phyloP scores from a whole-genome alignment of 2,113 vertebrate species.

The Archocentrus centrarchus region DNA sequence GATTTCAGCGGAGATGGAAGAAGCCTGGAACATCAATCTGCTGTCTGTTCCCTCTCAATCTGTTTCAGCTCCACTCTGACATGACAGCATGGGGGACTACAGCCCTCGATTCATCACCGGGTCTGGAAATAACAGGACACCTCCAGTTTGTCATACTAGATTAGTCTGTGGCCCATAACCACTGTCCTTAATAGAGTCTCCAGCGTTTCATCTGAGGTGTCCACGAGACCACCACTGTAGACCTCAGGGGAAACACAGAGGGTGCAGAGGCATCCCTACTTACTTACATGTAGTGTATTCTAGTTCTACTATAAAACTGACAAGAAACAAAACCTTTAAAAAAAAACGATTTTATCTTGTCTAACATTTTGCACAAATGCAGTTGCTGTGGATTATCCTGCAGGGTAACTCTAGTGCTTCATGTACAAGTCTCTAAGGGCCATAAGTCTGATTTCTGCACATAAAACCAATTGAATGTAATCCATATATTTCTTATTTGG shows the following conservation, averaged over 20 bases:
- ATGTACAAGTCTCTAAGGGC: slow-evolving; percentile 28
- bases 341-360: neutral
- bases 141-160: slow-evolving; percentile 84
- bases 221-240: slow-evolving; percentile 76
- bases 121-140: slow-evolving; percentile 83
- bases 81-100: slow-evolving; percentile 79
- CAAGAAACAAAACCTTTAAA: neutral
- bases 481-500: slow-evolving; percentile 80
- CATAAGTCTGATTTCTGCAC: slow-evolving; percentile 44
- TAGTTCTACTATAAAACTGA: neutral
- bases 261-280: slow-evolving; percentile 52
- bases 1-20: slow-evolving; percentile 73
- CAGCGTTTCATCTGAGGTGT: slow-evolving; percentile 72
- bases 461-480: slow-evolving; percentile 78
- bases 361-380: slow-evolving; percentile 7
- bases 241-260: slow-evolving; percentile 59
- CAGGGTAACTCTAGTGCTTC: slow-evolving; percentile 30
- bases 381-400: neutral
- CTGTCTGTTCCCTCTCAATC: slow-evolving; percentile 78
- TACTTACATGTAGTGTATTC: slow-evolving; percentile 33
- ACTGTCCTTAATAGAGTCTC: slow-evolving; percentile 82
- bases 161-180: slow-evolving; percentile 84
- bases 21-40: slow-evolving; percentile 76
- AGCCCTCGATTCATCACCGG: slow-evolving; percentile 80
- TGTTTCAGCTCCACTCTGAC: slow-evolving; percentile 82